Conservation (phyloP, 2,113 vertebrate genomes). For the Pituophis catenifer region DNA sequence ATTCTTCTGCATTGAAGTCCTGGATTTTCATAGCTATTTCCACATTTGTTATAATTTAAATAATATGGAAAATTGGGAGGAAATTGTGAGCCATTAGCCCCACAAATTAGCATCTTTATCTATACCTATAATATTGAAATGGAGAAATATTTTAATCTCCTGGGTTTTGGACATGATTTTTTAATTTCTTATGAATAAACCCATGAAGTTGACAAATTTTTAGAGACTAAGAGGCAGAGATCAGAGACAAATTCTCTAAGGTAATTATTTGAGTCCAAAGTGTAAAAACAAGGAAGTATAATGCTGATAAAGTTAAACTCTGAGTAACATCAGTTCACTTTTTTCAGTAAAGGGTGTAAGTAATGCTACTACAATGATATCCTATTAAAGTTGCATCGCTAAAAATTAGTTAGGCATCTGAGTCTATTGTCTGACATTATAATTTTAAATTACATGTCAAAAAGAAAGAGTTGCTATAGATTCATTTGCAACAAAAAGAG, state of each 20-base stretch:
- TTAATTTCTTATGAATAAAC: background rate
- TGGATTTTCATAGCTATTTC: background rate
- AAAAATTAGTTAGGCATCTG: background rate
- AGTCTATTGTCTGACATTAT: background rate
- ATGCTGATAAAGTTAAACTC: background rate
- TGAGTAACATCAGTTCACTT: background rate
- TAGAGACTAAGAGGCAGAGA: background rate
- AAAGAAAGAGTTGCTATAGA: background rate
- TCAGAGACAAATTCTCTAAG: background rate
- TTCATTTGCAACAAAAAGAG: background rate
- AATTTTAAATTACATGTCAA: background rate
- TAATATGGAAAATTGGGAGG: background rate
- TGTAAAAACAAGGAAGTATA: background rate
- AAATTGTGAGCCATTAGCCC: background rate
- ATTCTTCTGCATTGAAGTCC: background rate
- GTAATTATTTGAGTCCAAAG: background rate
- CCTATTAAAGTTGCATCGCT: background rate
- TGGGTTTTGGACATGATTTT: background rate
- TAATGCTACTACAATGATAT: background rate
- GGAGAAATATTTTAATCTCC: background rate
- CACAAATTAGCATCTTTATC: background rate
- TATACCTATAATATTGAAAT: background rate
- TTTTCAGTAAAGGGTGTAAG: background rate
- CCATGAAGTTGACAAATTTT: background rate
- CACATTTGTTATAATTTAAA: background rate